Evolutionary conservation across 2,797 vertebrate species (phyloP).

Genomic region (Philypnodon macrostomus): DNA sequence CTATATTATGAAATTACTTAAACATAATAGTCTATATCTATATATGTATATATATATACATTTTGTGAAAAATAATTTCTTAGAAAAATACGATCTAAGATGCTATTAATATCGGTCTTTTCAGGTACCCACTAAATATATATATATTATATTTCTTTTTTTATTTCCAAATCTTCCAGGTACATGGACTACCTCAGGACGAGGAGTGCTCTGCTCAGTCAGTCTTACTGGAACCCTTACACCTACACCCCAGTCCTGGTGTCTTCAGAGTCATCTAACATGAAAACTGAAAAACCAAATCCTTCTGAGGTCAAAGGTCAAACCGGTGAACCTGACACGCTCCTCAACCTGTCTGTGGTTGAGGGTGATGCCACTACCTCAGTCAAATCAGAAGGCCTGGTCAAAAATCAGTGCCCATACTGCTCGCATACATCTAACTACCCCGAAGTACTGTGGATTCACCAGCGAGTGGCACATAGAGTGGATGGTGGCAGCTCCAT

Average conservation of each 20-base stretch:
- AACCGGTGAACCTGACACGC: conserved; percentile 43
- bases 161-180: conserved; percentile 61
- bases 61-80: too few relatives aligned
- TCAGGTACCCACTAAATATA: too few relatives aligned
- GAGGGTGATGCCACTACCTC: conserved; percentile 18
- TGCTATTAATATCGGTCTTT: too few relatives aligned
- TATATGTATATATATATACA: too few relatives aligned
- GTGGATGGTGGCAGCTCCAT: conserved; percentile 84
- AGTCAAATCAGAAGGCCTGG: conserved; percentile 75
- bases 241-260: conserved; percentile 51
- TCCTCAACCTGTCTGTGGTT: conserved; percentile 72
- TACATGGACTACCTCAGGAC: conserved; percentile 77
- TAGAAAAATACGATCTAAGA: too few relatives aligned
- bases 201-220: conserved; percentile 70
- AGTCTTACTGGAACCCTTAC: conserved; percentile 68
- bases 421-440: conserved; percentile 90
- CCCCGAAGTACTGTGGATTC: conserved; percentile 97
- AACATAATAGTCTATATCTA: too few relatives aligned
- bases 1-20: too few relatives aligned
- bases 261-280: conserved; percentile 33
- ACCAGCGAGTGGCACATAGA: conserved; percentile 90
- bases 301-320: conserved; percentile 46
- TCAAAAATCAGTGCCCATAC: conserved; percentile 88
- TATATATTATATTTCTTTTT: too few relatives aligned
- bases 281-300: conserved; percentile 42